Evolutionary conservation across 2,797 vertebrate species (phyloP).

Genomic region (Acestrorhynchus altus): DNA sequence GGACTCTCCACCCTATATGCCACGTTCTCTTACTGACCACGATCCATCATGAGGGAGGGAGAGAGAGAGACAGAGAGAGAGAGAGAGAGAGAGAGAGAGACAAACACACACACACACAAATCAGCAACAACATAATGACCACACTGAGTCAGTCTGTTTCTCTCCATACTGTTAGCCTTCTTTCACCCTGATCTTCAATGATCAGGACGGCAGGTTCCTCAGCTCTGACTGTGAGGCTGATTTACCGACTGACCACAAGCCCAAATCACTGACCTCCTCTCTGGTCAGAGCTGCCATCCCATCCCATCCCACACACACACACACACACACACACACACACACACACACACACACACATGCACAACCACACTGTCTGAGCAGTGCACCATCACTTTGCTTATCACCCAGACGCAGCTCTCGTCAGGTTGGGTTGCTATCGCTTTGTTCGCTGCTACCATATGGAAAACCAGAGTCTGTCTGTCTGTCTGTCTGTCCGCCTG

Average conservation of each 20-base stretch:
- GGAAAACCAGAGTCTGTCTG: neutral
- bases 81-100: neutral
- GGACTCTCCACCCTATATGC: slow-evolving; percentile 10
- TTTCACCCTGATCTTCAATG: too few species aligned
- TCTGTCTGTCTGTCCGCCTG: neutral
- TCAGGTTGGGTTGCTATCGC: neutral
- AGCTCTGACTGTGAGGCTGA: too few species aligned
- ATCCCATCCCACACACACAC: too few species aligned
- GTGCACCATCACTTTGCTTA: neutral
- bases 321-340: too few species aligned
- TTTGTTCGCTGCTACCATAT: neutral
- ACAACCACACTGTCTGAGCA: neutral
- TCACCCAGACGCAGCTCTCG: neutral
- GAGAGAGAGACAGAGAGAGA: neutral
- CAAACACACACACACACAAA: neutral
- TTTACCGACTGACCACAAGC: too few species aligned
- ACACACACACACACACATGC: too few species aligned
- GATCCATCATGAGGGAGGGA: slow-evolving; percentile 12
- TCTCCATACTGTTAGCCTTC: too few species aligned
- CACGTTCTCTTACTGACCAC: slow-evolving; percentile 29
- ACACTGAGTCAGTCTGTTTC: too few species aligned
- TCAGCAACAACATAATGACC: neutral
- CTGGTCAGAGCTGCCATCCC: too few species aligned
- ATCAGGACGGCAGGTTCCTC: too few species aligned
- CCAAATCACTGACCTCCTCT: too few species aligned